Evolutionary conservation across 2,113 vertebrate species (phyloP).

Genomic region (Alouatta palliata): DNA sequence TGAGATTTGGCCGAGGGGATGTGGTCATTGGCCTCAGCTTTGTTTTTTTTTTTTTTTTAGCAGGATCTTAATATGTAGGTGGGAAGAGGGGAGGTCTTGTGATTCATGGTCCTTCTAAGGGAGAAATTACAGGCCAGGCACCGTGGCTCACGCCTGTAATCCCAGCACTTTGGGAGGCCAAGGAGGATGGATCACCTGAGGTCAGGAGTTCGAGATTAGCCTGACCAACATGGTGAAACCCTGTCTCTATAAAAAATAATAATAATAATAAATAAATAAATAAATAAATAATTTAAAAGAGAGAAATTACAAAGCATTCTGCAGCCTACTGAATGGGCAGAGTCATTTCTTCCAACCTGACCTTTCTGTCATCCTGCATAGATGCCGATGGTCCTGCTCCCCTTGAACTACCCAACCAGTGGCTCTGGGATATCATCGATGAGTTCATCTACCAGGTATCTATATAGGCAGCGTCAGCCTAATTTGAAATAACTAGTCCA

Average conservation of each 20-base stretch:
- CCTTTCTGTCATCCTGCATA: conserved; percentile 71
- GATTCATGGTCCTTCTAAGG: not conserved
- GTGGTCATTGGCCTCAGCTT: not conserved
- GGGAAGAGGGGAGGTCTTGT: not conserved
- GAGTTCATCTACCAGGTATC: conserved; percentile 99
- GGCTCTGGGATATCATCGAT: conserved; percentile 99
- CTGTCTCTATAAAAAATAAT: too few relatives aligned
- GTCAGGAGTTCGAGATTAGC: too few relatives aligned
- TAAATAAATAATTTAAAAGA: too few relatives aligned
- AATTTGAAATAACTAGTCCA: not conserved
- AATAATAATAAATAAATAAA: too few relatives aligned
- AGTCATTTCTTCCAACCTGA: not conserved
- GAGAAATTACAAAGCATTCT: not conserved
- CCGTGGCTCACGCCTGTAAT: too few relatives aligned
- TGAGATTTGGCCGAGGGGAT: not conserved
- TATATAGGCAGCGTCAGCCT: conserved; percentile 62
- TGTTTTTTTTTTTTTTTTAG: not conserved
- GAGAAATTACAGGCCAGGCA: not conserved
- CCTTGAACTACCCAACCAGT: conserved; percentile 97
- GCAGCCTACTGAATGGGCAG: rapidly evolving
- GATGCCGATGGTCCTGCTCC: conserved; percentile 98
- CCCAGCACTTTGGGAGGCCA: too few relatives aligned
- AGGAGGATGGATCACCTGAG: too few relatives aligned
- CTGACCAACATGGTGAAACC: too few relatives aligned
- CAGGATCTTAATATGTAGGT: not conserved